Conservation (phyloP, 2,113 vertebrate species). For the Cariama cristata region DNA sequence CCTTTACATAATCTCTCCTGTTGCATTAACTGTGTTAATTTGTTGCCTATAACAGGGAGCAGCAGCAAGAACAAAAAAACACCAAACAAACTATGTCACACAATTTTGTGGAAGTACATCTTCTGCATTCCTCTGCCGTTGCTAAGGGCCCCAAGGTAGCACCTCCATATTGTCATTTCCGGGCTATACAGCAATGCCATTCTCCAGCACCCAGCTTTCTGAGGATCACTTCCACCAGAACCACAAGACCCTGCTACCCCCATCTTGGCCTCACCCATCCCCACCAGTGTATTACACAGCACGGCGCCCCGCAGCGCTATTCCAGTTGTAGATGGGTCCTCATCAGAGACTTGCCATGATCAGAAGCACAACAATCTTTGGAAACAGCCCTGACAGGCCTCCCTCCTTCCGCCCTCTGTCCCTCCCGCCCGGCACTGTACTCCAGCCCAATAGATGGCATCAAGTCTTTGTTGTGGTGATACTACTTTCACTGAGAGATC, state of each 20-base stretch:
- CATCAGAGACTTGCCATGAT: not conserved
- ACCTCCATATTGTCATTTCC: not conserved
- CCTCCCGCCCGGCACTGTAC: not conserved
- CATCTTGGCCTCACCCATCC: not conserved
- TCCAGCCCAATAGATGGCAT: not conserved
- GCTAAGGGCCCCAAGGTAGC: not conserved
- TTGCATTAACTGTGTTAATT: not conserved
- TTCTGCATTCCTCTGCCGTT: not conserved
- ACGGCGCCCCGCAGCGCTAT: rapidly evolving
- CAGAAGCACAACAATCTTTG: not conserved
- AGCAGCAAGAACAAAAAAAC: not conserved
- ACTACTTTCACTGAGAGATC: not conserved
- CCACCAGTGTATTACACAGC: not conserved
- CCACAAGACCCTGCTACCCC: not conserved
- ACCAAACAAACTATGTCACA: not conserved
- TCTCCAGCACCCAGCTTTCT: not conserved
- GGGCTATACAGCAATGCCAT: not conserved
- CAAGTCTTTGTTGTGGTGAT: not conserved
- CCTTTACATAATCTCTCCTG: not conserved
- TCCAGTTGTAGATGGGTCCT: not conserved
- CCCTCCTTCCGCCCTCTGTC: not conserved
- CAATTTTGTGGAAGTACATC: not conserved
- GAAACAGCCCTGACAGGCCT: not conserved
- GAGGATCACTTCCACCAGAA: not conserved
- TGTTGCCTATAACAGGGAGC: not conserved